A percentile compares a stretch with the other conserved stretches of the same genome.
These are phyloP conservation scores for Ochlodes sylvanus DNA, from an alignment of 2,888 invertebrate species.

Conservation along the genomic window DNA sequence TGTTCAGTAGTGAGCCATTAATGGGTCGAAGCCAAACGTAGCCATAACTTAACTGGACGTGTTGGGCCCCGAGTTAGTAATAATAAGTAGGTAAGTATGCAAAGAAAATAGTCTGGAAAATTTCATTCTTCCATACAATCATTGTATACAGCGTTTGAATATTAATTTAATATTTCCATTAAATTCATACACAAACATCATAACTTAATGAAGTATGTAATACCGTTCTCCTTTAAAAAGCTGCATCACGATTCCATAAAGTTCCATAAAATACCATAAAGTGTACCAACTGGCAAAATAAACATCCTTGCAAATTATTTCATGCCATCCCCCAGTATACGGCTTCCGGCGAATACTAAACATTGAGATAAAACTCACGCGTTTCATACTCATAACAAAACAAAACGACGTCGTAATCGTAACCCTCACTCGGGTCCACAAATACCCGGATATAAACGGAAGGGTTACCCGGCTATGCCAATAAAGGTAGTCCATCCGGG, in stretches of 20 bases:
- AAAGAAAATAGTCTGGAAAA: too few species aligned
- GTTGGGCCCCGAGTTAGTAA: too few species aligned
- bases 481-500: conserved; percentile 16
- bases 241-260: too few species aligned
- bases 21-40: too few species aligned
- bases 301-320: not conserved
- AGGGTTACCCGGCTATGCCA: conserved; percentile 14
- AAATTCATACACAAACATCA: not conserved
- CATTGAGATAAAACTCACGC: not conserved
- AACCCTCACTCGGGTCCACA: not conserved
- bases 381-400: conserved; percentile 6
- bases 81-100: too few species aligned
- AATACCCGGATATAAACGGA: conserved; percentile 14
- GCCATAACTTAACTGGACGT: too few species aligned
- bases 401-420: conserved; percentile 6
- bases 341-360: not conserved
- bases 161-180: not conserved
- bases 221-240: too few species aligned
- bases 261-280: too few species aligned
- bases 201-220: not conserved
- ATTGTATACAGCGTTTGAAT: not conserved
- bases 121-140: too few species aligned
- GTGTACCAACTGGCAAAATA: too few species aligned
- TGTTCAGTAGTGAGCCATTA: too few species aligned
- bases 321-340: not conserved